Evolutionary conservation across 2,113 vertebrate genomes (phyloP).

Genomic region (Cebus imitator): DNA sequence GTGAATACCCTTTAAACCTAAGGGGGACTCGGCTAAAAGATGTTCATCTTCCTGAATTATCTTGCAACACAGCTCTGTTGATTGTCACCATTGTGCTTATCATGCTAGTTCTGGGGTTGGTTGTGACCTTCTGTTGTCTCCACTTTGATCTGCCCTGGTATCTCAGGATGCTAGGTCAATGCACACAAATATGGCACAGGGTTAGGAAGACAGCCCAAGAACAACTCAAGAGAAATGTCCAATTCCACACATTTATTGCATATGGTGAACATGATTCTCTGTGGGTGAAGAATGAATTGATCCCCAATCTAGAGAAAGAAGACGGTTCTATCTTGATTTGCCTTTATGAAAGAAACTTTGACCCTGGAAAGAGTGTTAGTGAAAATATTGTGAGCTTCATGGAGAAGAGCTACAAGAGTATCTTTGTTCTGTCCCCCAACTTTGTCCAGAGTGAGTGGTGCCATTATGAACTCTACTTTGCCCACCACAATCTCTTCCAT

Average conservation of each 20-base stretch:
- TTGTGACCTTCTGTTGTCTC: slow-evolving; percentile 78
- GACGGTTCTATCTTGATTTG: slow-evolving; percentile 84
- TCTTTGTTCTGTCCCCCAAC: slow-evolving; percentile 91
- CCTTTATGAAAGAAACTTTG: slow-evolving; percentile 88
- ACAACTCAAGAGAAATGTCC: slow-evolving; percentile 68
- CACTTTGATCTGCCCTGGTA: slow-evolving; percentile 90
- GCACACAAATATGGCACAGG: slow-evolving; percentile 86
- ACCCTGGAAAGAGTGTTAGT: slow-evolving; percentile 86
- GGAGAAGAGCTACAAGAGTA: slow-evolving; percentile 88
- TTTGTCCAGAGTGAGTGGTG: slow-evolving; percentile 94
- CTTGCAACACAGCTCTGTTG: slow-evolving; percentile 85
- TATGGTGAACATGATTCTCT: slow-evolving; percentile 88
- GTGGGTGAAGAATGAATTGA: slow-evolving; percentile 89
- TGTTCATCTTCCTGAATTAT: slow-evolving; percentile 83
- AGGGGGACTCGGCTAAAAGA: slow-evolving; percentile 82
- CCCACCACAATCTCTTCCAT: slow-evolving; percentile 85
- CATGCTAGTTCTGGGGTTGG: slow-evolving; percentile 72
- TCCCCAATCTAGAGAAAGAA: slow-evolving; percentile 89
- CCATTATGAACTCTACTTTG: slow-evolving; percentile 93
- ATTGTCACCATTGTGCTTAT: slow-evolving; percentile 82
- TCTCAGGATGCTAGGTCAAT: slow-evolving; percentile 87
- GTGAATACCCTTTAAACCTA: slow-evolving; percentile 85
- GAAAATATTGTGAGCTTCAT: slow-evolving; percentile 91
- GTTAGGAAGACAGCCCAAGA: slow-evolving; percentile 59
- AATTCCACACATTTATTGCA: slow-evolving; percentile 91